Base-by-base conservation (phyloP, 2,797 vertebrate genomes). In the Avahi laniger region DNA sequence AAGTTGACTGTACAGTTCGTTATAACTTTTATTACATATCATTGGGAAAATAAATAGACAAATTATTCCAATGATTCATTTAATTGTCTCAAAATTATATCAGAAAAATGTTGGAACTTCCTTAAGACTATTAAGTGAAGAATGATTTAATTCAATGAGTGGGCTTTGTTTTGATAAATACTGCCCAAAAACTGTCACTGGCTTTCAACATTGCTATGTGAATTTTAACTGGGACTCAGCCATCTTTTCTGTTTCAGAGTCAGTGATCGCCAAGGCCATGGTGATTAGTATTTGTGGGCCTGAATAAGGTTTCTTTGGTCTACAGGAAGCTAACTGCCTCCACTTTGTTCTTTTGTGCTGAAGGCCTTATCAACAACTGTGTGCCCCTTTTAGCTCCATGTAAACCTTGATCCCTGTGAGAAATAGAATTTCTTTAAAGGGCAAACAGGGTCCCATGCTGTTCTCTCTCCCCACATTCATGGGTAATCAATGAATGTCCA, bases 401-500 rank as follows among this genome's bases (percentile, higher is more conserved):
- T 73, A 94, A 97, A 97, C 75, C n/a, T 50, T 13, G 46, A 92
- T 11, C 46, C 35, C 72, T 80, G 54, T 54, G 41, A 88, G 61
- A 93, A 95, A 85, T 1, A 82, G 38, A 85, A 80, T 46, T 48
- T 93, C 57, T 82, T 92, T 80, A 95, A 97, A 96, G 92, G 94
- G 93, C 93, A 96, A 87, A 96, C 76, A 95, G 41, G 76, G 79
- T 33, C 12, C 57, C 96, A 93, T 63, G 86, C 89, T 93, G 93
- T n/a, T 94, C 69, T 82, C n/a, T 65, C 24, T 52, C 72, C 63
- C 86, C 80, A 75, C 65, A 70, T 81, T 94, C 50, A 91, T 81
- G 72, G 38, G 67, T 76, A 97, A 97, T 97, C 96, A 57, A 96
- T 96, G 95, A 57, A 96, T 96, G 94, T 84, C 83, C 96, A 96